Evolutionary conservation across 2,888 invertebrate species (phyloP), one percentile per base, ranked within the genome.

Genomic region (Metacarcinus magister): DNA sequence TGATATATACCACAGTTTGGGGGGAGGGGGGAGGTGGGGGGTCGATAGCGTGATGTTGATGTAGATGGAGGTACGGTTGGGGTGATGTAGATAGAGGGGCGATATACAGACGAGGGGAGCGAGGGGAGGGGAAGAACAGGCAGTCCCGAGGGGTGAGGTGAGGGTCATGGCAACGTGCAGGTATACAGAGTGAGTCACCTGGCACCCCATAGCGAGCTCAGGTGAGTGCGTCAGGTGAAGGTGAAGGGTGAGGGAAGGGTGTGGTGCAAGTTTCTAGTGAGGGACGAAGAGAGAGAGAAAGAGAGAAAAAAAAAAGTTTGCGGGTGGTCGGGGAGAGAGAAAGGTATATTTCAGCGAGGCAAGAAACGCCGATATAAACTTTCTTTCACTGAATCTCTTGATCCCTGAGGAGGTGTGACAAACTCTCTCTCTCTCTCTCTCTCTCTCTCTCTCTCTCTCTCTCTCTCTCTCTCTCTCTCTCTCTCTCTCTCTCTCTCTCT

Each of bases 401-500:
- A 87, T 87, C 87, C 39, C 32, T 32, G 87, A 13, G 39, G 87
- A 87, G 87, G 87, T 87, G 87, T 2, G 87, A 87, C 87, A 87
- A 32, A 13, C 87, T n/a, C 32, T 13, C 87, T 87, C 32, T 39
- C 87, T 82, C n/a, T 28, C 82, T 82, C 82, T n/a, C 82, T 82
- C n/a, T 28, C 82, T 82, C n/a, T 28, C 82, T 87, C 87, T 87
- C 75, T 82, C 75, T 82, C 75, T 82, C 75, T 82, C 75, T 82
- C 75, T 82, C 75, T 82, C 75, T 82, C 75, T 82, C 75, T 82
- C 75, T 82, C 75, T 82, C 75, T 82, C 75, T 82, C 75, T 82
- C 75, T 82, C 75, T 82, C 75, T 75, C 75, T 75, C 75, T 75
- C 75, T 75, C 75, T n/a, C 28, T 28, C 82, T 32, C 82, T 82